Percentiles rank a stretch among this genome's conserved stretches.
Evolutionary conservation across 2,797 vertebrate genomes (phyloP).

Genomic region (Chromis chromis): DNA sequence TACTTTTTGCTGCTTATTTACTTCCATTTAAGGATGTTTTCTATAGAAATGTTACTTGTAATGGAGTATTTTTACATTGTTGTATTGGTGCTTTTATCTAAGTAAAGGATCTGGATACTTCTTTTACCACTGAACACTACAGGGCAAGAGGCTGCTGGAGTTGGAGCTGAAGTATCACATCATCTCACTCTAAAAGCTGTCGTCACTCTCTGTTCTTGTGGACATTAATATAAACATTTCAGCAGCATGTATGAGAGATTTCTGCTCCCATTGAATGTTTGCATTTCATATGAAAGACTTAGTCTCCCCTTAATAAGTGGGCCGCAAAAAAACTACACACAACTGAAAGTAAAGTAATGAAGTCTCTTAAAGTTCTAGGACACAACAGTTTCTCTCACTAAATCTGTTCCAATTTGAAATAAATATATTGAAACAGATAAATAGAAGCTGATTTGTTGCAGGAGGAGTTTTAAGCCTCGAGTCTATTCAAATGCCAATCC

Average conservation of each 20-base stretch:
- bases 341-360: conserved; percentile 25
- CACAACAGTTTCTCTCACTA: too few species aligned
- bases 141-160: conserved; percentile 35
- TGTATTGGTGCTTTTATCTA: too few species aligned
- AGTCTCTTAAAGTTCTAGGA: neutral
- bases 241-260: conserved; percentile 23
- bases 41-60: too few species aligned
- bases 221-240: conserved; percentile 60
- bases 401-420: neutral
- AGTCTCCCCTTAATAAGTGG: neutral
- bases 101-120: too few species aligned
- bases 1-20: too few species aligned
- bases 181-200: conserved; percentile 28
- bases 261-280: conserved; percentile 12
- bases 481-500: too few species aligned
- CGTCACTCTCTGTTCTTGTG: conserved; percentile 33
- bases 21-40: too few species aligned
- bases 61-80: too few species aligned
- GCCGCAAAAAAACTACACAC: neutral
- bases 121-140: too few species aligned
- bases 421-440: too few species aligned
- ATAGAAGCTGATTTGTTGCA: too few species aligned
- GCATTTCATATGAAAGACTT: neutral
- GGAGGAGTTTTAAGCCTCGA: neutral
- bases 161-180: conserved; percentile 45